phyloP scores from a whole-genome alignment of 2,888 invertebrate species.

The Diloba caeruleocephala region DNA sequence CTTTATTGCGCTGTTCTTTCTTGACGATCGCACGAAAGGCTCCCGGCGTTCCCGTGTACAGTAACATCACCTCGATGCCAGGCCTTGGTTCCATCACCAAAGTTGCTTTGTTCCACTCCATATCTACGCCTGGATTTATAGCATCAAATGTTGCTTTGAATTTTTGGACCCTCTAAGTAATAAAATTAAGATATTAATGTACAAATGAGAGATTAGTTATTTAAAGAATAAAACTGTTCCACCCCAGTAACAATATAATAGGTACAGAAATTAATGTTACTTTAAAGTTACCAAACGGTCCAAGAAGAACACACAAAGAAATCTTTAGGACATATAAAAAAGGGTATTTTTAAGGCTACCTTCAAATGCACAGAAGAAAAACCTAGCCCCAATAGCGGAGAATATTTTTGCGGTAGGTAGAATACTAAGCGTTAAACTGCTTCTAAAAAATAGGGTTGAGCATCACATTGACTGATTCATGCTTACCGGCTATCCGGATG shows the following conservation, averaged over 20 bases:
- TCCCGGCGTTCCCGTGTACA: conserved; percentile 69
- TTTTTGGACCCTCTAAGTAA: conserved; percentile 67
- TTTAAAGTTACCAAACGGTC: too few relatives aligned
- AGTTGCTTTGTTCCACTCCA: conserved; percentile 73
- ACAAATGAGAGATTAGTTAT: too few relatives aligned
- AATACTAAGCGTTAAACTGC: too few relatives aligned
- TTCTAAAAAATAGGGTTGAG: too few relatives aligned
- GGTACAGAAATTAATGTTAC: too few relatives aligned
- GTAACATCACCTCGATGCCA: conserved; percentile 69
- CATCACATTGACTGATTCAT: too few relatives aligned
- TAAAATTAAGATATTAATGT: too few relatives aligned
- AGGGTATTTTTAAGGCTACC: too few relatives aligned
- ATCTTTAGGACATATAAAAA: too few relatives aligned
- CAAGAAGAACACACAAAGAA: conserved; percentile 23
- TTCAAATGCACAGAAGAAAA: conserved; percentile 33
- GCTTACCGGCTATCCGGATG: too few relatives aligned
- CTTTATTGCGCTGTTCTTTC: conserved; percentile 71
- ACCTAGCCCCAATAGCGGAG: conserved; percentile 9
- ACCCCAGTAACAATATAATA: too few relatives aligned
- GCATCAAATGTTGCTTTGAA: conserved; percentile 67
- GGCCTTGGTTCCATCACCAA: conserved; percentile 77
- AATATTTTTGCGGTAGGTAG: conserved; percentile 14
- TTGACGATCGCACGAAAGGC: conserved; percentile 75
- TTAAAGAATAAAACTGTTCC: too few relatives aligned
- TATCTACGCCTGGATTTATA: conserved; percentile 56